Evolutionary conservation across 2,888 invertebrate species (phyloP).

Genomic region (Spicauda simplicius): DNA sequence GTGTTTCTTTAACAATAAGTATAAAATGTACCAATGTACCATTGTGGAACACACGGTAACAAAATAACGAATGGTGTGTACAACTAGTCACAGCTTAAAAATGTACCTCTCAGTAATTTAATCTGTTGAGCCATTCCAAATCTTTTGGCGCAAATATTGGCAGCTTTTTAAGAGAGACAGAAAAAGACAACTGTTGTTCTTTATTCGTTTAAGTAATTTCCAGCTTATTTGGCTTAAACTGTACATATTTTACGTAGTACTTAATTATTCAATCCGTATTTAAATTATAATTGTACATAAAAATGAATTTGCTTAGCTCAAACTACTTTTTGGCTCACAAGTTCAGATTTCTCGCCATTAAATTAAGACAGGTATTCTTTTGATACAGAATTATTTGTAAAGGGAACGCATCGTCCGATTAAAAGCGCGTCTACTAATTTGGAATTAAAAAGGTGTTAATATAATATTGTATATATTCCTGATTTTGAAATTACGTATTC

Average conservation of each 20-base stretch:
- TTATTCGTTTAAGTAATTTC: constrained; percentile 9
- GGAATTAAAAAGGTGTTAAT: constrained; percentile 1
- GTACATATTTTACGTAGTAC: constrained; percentile 8
- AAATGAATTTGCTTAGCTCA: constrained; percentile 5
- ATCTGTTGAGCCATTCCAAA: constrained; percentile 33
- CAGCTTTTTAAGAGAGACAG: constrained; percentile 7
- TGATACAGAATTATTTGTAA: not conserved
- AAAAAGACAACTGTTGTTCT: constrained; percentile 15
- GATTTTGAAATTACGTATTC: constrained; percentile 26
- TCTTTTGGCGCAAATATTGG: constrained; percentile 20
- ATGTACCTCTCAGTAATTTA: constrained; percentile 59
- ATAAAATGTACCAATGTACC: constrained; percentile 39
- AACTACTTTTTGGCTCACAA: not conserved
- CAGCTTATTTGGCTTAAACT: constrained; percentile 1
- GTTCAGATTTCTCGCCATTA: constrained; percentile 3
- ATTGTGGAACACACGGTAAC: constrained; percentile 61
- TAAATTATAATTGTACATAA: not conserved
- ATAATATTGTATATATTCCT: constrained; percentile 21
- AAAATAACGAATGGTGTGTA: constrained; percentile 71
- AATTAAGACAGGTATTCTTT: not conserved
- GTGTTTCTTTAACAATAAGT: constrained; percentile 79
- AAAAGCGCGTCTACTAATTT: constrained; percentile 11
- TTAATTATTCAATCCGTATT: not conserved
- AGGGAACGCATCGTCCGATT: not conserved
- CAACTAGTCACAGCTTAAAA: constrained; percentile 78